These are phyloP conservation scores for Eubasilissa regina DNA, from an alignment of 1,140 invertebrate genomes.

Conservation along the genomic window DNA sequence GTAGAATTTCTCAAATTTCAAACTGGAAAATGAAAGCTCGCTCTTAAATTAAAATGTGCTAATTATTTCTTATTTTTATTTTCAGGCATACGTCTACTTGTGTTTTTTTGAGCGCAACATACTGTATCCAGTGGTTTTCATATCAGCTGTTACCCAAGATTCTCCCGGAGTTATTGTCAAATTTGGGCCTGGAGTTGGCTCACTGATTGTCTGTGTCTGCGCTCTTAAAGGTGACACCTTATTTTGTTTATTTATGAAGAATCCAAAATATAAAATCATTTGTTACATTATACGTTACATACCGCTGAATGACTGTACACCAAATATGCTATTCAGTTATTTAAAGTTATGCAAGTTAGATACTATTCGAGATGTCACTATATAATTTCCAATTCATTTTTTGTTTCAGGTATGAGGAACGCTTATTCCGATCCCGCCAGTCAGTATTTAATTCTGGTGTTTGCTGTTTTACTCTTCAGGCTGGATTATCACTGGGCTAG, in stretches of 20 bases:
- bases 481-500: slow-evolving; percentile 83
- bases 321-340: too few relatives aligned
- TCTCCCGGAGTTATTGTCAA: slow-evolving; percentile 82
- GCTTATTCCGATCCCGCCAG: slow-evolving; percentile 93
- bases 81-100: slow-evolving; percentile 88
- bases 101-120: slow-evolving; percentile 94
- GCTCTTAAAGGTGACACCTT: slow-evolving; percentile 82
- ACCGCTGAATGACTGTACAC: too few relatives aligned
- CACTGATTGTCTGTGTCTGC: slow-evolving; percentile 90
- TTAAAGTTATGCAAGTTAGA: too few relatives aligned
- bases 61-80: slow-evolving; percentile 48
- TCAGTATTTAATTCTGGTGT: slow-evolving; percentile 94
- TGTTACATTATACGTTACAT: too few relatives aligned
- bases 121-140: slow-evolving; percentile 91
- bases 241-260: neutral
- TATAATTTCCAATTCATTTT: neutral
- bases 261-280: too few relatives aligned
- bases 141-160: slow-evolving; percentile 91
- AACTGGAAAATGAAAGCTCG: too few relatives aligned
- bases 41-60: too few relatives aligned
- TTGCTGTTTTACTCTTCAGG: slow-evolving; percentile 92
- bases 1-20: too few relatives aligned
- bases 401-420: slow-evolving; percentile 80
- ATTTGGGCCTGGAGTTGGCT: slow-evolving; percentile 84
- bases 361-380: too few relatives aligned